These are phyloP conservation scores for Apodemus agrarius DNA, from an alignment of 2,797 vertebrate genomes.

Conservation along the genomic window DNA sequence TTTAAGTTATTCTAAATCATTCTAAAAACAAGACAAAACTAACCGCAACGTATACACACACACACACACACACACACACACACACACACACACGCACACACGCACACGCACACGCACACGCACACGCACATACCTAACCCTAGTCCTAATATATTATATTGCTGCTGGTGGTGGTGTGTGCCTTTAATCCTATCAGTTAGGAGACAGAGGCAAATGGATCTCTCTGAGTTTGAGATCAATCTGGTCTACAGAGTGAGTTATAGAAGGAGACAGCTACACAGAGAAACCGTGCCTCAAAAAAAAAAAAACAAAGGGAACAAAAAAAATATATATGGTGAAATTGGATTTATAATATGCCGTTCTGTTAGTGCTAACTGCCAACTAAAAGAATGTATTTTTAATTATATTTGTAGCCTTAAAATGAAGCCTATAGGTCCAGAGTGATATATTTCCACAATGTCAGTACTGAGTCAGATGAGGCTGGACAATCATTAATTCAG, in stretches of 20 bases:
- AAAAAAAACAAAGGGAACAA: not conserved
- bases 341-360: not conserved
- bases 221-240: no score
- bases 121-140: no score
- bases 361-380: constrained; percentile 4
- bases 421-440: not conserved
- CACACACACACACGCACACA: no score
- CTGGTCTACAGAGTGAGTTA: no score
- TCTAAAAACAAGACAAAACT: not conserved
- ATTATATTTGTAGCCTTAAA: constrained; percentile 45
- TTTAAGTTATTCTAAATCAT: not conserved
- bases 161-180: not conserved
- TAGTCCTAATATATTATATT: no score
- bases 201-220: no score
- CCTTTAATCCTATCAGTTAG: not conserved
- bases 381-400: not conserved
- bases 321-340: not conserved
- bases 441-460: not conserved
- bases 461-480: not conserved
- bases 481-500: not conserved
- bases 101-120: no score
- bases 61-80: no score
- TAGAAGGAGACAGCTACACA: no score
- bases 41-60: no score
- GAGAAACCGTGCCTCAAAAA: not conserved